Evolutionary conservation across 2,888 invertebrate genomes (phyloP), one percentile per base, ranked within the genome.

Genomic region (Coleophora deauratella): DNA sequence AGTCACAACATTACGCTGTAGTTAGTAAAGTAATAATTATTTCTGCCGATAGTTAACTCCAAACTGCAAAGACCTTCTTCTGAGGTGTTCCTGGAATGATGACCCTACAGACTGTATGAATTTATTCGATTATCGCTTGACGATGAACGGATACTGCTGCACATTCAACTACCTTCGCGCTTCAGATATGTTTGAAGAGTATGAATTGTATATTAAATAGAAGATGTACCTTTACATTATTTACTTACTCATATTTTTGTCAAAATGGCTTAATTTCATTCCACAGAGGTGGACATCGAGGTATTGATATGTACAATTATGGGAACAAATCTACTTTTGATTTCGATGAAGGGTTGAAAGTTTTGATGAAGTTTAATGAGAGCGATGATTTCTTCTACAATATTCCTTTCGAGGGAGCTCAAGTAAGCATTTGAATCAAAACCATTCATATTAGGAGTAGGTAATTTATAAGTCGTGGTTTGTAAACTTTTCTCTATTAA

Each of bases 71-170:
- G 81, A 86, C 40, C 44, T 88, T 6, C 51, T 89, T 15, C 47
- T 81, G 30, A 62, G 76, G 35, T 89, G 89, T 49, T 58, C 67
- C 7, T 89, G 89, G 88, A 78, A 82, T 38, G 80, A 80, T 1
- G 55, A 62, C 30, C 52, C 68, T 0, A 72, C 56, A 34, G 59
- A 78, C 9, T 89, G 89, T 45, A 55, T 67, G 0, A 72, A 87
- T 1, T 55, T 89, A 6, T 89, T 89, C 46, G 76, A 80, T 40
- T 74, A 86, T 41, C 76, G 88, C n/a, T 72, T 87, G n/a, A 89
- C 89, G 1, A 80, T 80, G 64, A 87, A 88, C 39, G 89, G 89
- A 1, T 87, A 77, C 52, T 89, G 89, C 53, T 89, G 89, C 54
- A 84, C 87, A 1, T 89, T 89, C 55, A 89, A 89, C 62, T 88